Percentiles rank a stretch among this genome's conserved stretches.
Conservation (phyloP, 2,888 invertebrate genomes). For the Coremacera marginata region DNA sequence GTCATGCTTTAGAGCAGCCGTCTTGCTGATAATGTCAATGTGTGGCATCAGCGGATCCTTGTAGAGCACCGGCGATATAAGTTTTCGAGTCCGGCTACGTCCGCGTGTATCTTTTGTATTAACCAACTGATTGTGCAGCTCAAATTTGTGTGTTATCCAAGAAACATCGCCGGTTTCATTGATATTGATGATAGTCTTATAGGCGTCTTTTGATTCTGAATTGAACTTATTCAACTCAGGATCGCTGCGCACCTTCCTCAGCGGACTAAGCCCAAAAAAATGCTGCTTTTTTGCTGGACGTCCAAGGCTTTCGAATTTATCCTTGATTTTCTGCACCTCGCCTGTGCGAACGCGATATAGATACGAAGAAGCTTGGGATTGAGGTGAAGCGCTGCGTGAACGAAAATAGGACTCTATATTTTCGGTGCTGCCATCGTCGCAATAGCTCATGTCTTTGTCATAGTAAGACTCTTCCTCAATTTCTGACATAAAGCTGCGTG, state of each 20-base stretch:
- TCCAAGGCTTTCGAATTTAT: conserved; percentile 77
- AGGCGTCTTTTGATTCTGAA: conserved; percentile 72
- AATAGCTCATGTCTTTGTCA: conserved; percentile 49
- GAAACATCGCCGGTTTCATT: conserved; percentile 72
- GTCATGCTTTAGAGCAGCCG: conserved; percentile 76
- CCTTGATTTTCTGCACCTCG: conserved; percentile 82
- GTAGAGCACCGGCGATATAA: conserved; percentile 74
- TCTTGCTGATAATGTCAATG: conserved; percentile 90
- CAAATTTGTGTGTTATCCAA: conserved; percentile 75
- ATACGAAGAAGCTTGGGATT: conserved; percentile 78
- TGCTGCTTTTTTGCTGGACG: conserved; percentile 50
- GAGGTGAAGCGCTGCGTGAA: conserved; percentile 80
- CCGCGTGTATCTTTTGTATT: conserved; percentile 47
- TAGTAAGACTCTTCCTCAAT: conserved; percentile 45
- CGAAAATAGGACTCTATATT: conserved; percentile 76
- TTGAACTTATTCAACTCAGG: conserved; percentile 76
- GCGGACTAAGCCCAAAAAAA: conserved; percentile 67
- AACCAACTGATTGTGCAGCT: conserved; percentile 61
- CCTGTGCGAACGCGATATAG: conserved; percentile 80
- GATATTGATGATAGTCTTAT: conserved; percentile 65
- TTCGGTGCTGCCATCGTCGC: conserved; percentile 67
- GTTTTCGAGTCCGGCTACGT: conserved; percentile 69
- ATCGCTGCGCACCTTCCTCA: conserved; percentile 81
- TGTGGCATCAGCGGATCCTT: conserved; percentile 83
- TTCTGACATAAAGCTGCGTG: conserved; percentile 4